Evolutionary conservation across 2,113 vertebrate species (phyloP).

Genomic region (Odobenus rosmarus): DNA sequence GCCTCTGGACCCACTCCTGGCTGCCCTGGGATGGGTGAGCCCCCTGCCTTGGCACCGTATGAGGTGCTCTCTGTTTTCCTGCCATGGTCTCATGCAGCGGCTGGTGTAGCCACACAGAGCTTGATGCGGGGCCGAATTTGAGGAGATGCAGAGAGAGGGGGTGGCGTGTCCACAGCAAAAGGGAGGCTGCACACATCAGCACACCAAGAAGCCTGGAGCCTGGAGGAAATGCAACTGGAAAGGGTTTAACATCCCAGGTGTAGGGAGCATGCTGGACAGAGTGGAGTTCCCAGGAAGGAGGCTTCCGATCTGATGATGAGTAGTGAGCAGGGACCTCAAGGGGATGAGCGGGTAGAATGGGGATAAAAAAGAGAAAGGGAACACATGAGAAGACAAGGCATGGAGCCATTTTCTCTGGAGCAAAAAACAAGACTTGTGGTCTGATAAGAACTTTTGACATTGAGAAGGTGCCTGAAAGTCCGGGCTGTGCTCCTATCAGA

Average conservation of each 20-base stretch:
- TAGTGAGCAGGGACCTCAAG: background rate
- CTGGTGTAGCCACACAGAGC: too few species aligned
- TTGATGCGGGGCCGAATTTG: background rate
- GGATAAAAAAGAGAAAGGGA: background rate
- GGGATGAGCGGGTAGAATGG: background rate
- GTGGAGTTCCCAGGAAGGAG: background rate
- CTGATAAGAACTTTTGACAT: background rate
- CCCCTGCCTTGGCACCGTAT: rapidly evolving
- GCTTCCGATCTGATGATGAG: background rate
- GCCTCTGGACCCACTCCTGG: background rate
- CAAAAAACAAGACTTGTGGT: background rate
- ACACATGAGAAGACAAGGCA: background rate
- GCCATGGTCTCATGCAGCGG: rapidly evolving
- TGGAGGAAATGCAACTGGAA: rapidly evolving
- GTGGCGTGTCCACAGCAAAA: too few species aligned
- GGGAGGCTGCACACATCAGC: background rate
- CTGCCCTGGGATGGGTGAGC: rapidly evolving
- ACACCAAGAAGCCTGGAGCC: rapidly evolving
- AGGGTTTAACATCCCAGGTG: background rate
- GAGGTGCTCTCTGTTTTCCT: background rate
- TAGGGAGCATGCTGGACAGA: background rate
- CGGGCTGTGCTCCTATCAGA: background rate
- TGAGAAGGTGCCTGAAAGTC: background rate
- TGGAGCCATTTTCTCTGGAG: background rate
- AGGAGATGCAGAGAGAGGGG: background rate